Base-by-base conservation (phyloP, 2,888 invertebrate genomes). In the Hoplodrina ambigua region DNA sequence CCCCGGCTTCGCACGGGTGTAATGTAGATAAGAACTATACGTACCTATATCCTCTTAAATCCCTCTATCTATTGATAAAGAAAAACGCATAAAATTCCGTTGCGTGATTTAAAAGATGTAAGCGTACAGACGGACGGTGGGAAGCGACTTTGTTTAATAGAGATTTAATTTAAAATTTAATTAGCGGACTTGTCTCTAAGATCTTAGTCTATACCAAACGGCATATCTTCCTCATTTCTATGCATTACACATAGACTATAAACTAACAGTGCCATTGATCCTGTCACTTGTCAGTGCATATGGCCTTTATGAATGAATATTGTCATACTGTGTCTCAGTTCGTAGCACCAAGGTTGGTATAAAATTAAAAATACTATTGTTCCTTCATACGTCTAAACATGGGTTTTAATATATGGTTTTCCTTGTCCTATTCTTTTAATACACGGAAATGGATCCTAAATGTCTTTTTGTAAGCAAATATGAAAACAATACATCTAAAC, bases 251-350 rank as follows among this genome's bases (percentile, higher is more conserved):
- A 20, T 49, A 44, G 20, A 30, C 59, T 8, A 71, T 78, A 71
- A 78, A 64, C 7, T 44, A 20, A 50, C n/a, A 52, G 13, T 78
- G 20, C 41, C 78, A 78, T 75, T 75, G 64, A 75, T 64, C 56
- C 41, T 60, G 72, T 20, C 71, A 50, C n/a, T 15, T 20, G n/a
- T n/a, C 13, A 53, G 25, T 15, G 20, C 52, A 41, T 17, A 62
- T n/a, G 25, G 10, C 60, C 60, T 75, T 50, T 44, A 60, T 46
- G 56, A 60, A 61, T 72, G 41, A 50, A 72, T 54, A 78, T 53
- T 20, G n/a, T 57, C 50, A 53, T 50, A 33, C 60, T 44, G 41
- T 17, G 25, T 41, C 49, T 17, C 25, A 30, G 25, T 52, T 19
- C 49, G 37, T 52, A 19, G 25, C 19, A 41, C 10, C 46, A 71